A percentile compares a stretch with the other conserved stretches of the same genome.
Conservation (phyloP, 2,797 vertebrate species). For the Eutrigla gurnardus region DNA sequence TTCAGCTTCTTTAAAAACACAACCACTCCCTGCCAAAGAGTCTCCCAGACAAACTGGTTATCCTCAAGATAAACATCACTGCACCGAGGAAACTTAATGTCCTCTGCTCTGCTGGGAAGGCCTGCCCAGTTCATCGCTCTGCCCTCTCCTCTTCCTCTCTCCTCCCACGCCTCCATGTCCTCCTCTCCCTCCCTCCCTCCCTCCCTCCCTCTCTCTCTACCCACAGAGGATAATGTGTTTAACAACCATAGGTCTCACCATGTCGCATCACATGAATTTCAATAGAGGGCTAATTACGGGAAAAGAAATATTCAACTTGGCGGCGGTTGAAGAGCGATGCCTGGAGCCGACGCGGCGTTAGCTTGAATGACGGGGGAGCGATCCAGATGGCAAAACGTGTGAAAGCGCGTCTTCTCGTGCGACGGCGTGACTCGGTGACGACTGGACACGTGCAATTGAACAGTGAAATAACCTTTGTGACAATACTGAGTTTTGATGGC, state of each 20-base stretch:
- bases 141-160: constrained; percentile 1
- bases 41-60: constrained; percentile 11
- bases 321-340: neutral
- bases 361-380: neutral
- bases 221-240: neutral
- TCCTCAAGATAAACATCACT: constrained; percentile 29
- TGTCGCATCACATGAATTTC: constrained; percentile 28
- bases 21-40: neutral
- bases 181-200: neutral
- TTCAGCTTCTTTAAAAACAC: neutral
- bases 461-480: neutral
- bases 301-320: constrained; percentile 6
- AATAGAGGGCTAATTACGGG: constrained; percentile 11
- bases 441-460: neutral
- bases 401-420: neutral
- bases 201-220: neutral
- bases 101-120: constrained; percentile 26
- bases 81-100: constrained; percentile 23
- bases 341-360: neutral
- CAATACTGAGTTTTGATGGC: neutral
- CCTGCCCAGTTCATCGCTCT: constrained; percentile 3
- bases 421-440: neutral
- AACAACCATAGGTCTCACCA: constrained; percentile 6
- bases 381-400: constrained; percentile 4
- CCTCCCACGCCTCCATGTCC: neutral